Evolutionary conservation across 2,797 vertebrate species (phyloP).

Genomic region (Hypotaenidia philippensis): DNA sequence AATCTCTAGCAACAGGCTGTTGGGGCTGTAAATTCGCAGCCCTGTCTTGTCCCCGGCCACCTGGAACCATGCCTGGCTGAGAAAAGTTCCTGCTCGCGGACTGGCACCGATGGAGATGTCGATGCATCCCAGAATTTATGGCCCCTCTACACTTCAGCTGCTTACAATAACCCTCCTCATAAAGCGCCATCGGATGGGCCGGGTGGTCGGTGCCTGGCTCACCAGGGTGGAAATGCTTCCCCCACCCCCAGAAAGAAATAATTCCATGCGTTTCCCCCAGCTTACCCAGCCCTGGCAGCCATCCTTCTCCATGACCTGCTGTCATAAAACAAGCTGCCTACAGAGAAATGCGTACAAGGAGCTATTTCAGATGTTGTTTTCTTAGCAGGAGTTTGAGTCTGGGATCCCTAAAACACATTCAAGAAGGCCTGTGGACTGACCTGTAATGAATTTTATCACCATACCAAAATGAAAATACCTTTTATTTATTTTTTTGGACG

Average conservation of each 20-base stretch:
- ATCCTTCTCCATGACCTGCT: neutral
- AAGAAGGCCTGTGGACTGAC: neutral
- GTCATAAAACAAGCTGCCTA: neutral
- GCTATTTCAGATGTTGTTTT: neutral
- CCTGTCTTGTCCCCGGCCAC: constrained; percentile 57
- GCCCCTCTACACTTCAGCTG: neutral
- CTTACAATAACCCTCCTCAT: neutral
- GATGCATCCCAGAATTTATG: constrained; percentile 15
- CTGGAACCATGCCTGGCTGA: constrained; percentile 63
- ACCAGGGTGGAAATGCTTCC: neutral
- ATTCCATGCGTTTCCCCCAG: neutral
- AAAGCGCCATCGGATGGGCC: neutral
- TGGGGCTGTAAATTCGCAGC: constrained; percentile 22
- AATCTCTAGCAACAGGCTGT: constrained; percentile 52
- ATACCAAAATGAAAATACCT: neutral
- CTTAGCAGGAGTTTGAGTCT: neutral
- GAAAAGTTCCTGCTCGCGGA: constrained; percentile 18
- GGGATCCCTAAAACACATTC: neutral
- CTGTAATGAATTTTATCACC: neutral
- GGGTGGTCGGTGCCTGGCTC: neutral
- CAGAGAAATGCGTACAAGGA: neutral
- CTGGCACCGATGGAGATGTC: constrained; percentile 42
- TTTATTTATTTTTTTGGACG: neutral
- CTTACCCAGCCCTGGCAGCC: neutral
- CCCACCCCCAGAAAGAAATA: neutral